These are phyloP conservation scores for Montipora efflorescens DNA, from an alignment of 64 coral and sea anemone species.

Conservation along the genomic window DNA sequence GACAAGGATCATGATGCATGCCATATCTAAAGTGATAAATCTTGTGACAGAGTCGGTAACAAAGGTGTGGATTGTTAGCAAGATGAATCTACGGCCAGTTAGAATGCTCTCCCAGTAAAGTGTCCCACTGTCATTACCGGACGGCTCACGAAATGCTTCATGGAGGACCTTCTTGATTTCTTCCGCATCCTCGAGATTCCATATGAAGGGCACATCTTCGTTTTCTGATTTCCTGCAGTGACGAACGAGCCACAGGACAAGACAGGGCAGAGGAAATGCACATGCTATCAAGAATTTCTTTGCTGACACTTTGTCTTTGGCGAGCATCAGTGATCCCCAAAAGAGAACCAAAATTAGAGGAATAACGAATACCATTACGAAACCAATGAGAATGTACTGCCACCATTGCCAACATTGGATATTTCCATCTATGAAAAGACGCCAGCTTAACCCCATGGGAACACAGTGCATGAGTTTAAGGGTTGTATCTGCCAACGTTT, in stretches of 20 bases:
- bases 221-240: not conserved
- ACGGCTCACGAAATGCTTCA: constrained; percentile 66
- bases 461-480: constrained; percentile 73
- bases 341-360: constrained; percentile 79
- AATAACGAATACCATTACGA: constrained; percentile 62
- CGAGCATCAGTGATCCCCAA: constrained; percentile 70
- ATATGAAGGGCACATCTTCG: not conserved
- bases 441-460: constrained; percentile 37
- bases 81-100: constrained; percentile 70
- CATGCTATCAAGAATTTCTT: constrained; percentile 67
- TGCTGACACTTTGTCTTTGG: constrained; percentile 68
- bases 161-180: constrained; percentile 65
- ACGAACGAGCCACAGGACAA: constrained; percentile 23
- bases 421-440: constrained; percentile 70
- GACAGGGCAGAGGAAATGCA: constrained; percentile 72
- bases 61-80: constrained; percentile 69
- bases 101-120: constrained; percentile 97
- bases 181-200: not conserved
- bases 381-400: constrained; percentile 76
- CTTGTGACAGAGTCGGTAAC: constrained; percentile 60
- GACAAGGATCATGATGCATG: constrained; percentile 66
- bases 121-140: constrained; percentile 1
- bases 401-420: constrained; percentile 90
- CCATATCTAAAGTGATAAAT: constrained; percentile 37
- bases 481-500: constrained; percentile 62